Evolutionary conservation across 1,140 invertebrate genomes (phyloP).

Genomic region (Lepeophtheirus salmonis): DNA sequence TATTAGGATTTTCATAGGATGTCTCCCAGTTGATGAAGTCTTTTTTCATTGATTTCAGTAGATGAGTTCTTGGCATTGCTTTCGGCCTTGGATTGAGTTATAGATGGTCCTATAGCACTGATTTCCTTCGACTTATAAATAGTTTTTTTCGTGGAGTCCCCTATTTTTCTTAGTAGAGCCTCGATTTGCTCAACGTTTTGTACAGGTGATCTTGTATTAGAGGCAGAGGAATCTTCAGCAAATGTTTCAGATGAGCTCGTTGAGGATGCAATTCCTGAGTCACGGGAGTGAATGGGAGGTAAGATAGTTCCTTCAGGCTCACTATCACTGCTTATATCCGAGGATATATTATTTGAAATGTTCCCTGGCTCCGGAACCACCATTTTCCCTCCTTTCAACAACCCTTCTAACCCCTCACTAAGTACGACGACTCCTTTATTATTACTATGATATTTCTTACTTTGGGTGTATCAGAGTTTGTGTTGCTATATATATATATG

Average conservation of each 20-base stretch:
- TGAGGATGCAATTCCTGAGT: neutral
- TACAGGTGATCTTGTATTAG: too few relatives aligned
- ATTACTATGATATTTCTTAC: too few relatives aligned
- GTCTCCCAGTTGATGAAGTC: neutral
- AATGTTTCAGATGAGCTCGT: neutral
- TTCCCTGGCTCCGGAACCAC: too few relatives aligned
- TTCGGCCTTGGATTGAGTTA: neutral
- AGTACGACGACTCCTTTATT: too few relatives aligned
- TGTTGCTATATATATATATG: too few relatives aligned
- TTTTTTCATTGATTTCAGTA: neutral
- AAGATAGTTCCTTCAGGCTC: neutral
- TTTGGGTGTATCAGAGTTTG: too few relatives aligned
- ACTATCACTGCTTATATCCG: neutral
- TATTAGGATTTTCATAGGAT: neutral
- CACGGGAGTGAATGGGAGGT: neutral
- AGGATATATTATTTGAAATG: too few relatives aligned
- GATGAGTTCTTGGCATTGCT: neutral
- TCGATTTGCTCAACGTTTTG: slow-evolving; percentile 14
- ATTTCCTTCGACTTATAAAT: neutral
- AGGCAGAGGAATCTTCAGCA: too few relatives aligned
- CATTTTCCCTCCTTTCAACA: too few relatives aligned
- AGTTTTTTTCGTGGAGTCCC: slow-evolving; percentile 12
- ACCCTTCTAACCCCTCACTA: too few relatives aligned
- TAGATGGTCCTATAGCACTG: neutral
- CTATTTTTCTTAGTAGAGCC: slow-evolving; percentile 6